Evolutionary conservation across 2,888 invertebrate genomes (phyloP), one percentile per base, ranked within the genome.

Genomic region (Nemoura dubitans): DNA sequence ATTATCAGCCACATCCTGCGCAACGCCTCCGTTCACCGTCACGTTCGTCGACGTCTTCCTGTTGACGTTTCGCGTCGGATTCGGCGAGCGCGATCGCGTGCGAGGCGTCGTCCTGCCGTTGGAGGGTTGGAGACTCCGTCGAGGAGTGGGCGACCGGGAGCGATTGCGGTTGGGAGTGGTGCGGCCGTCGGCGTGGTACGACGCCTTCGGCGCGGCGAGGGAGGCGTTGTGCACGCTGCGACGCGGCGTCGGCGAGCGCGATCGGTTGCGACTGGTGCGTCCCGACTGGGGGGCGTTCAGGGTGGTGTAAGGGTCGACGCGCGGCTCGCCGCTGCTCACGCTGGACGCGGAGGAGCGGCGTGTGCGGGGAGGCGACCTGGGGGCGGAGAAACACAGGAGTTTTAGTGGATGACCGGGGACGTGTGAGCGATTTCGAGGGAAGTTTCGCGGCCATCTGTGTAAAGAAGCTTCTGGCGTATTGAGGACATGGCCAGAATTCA

Each of bases 71-170:
- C 92, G 91, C 88, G 93, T 93, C 87, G 92, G 90, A 82, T 90
- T 91, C 88, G 90, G 89, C n/a, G 91, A 91, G 88, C 91, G 84
- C 5, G 43, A 59, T 14, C 76, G 26, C 28, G 26, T 84, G 27
- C 59, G 59, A 6, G 84, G 27, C 1, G 83, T 83, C 21, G 30
- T 29, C 27, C 82, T 3, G 1, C 82, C 36, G n/a, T 29, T 82
- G 26, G 84, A 27, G 21, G 36, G 36, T 28, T 30, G 81, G 29
- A 76, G 85, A 76, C 43, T 78, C 36, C 83, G 90, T 86, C 90
- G 90, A 59, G 93, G 93, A 59, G 93, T 93, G 84, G 93, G 93
- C 87, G 93, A 93, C 88, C 93, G 91, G 80, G 93, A 93, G 85
- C 93, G 90, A 88, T 91, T 85, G 92, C 89, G 91, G 83, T 93